phyloP scores from a whole-genome alignment of 53 echinoderm and acorn worm species.

The Temnopleurus reevesii region DNA sequence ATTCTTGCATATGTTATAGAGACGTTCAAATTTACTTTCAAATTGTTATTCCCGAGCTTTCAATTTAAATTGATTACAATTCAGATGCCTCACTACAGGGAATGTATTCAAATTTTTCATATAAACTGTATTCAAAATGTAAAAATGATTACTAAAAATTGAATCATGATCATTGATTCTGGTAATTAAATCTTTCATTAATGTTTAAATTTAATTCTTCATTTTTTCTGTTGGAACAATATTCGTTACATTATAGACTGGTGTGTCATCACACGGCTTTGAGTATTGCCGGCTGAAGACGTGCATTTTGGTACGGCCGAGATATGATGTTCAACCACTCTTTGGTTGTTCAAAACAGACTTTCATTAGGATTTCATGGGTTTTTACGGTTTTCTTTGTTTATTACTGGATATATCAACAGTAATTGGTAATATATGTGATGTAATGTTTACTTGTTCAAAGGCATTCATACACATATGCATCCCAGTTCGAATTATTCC shows the following conservation, averaged over 20 bases:
- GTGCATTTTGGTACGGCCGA: background rate
- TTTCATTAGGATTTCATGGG: background rate
- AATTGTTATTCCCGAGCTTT: background rate
- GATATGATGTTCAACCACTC: background rate
- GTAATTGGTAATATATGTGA: constrained; percentile 35
- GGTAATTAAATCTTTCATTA: too few species aligned
- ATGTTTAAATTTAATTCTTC: too few species aligned
- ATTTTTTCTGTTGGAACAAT: too few species aligned
- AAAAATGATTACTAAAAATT: too few species aligned
- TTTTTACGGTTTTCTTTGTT: background rate
- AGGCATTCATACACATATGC: constrained; percentile 20
- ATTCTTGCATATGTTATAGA: background rate
- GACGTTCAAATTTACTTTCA: background rate
- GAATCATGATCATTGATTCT: too few species aligned
- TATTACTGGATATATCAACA: background rate
- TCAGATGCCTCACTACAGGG: background rate
- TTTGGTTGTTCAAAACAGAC: background rate
- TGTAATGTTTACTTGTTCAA: background rate
- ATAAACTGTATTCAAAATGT: too few species aligned
- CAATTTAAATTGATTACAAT: background rate
- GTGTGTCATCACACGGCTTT: too few species aligned
- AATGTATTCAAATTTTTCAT: constrained; percentile 3
- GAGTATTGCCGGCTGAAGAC: too few species aligned
- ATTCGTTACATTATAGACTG: too few species aligned
- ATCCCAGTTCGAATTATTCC: constrained; percentile 19